Evolutionary conservation across 2,113 vertebrate genomes (phyloP).

Genomic region (Australoheros scitulus): DNA sequence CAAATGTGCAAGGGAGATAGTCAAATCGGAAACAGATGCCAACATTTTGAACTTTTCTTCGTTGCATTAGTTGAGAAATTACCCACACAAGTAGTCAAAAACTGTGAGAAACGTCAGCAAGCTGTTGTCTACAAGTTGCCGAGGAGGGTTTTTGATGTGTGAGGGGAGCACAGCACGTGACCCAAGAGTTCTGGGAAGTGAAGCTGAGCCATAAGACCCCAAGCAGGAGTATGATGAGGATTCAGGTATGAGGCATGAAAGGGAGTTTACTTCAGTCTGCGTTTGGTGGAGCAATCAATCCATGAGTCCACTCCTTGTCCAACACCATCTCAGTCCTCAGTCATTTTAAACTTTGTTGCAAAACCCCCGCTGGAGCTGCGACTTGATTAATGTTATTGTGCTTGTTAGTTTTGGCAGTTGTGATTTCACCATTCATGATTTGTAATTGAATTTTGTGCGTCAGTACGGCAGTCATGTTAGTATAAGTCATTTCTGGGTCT

Average conservation of each 20-base stretch:
- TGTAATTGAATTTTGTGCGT: neutral
- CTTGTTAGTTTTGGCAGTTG: constrained; percentile 15
- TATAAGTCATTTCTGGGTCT: neutral
- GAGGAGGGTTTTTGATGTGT: neutral
- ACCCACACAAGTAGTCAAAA: neutral
- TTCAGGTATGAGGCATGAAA: neutral
- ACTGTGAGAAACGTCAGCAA: neutral
- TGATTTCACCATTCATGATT: constrained; percentile 26
- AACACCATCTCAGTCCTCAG: constrained; percentile 7
- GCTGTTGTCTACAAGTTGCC: neutral
- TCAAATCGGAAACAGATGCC: constrained; percentile 30
- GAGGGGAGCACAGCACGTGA: neutral
- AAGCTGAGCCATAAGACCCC: constrained; percentile 11
- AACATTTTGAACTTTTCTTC: neutral
- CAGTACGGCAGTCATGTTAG: neutral
- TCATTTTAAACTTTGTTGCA: neutral
- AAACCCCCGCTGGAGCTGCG: neutral
- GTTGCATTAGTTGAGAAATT: neutral
- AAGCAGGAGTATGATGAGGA: neutral
- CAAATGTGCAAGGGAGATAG: constrained; percentile 1
- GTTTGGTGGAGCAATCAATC: constrained; percentile 26
- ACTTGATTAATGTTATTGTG: constrained; percentile 14
- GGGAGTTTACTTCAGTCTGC: neutral
- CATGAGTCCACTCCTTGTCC: neutral
- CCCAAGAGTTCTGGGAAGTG: constrained; percentile 30